Evolutionary conservation across 2,113 vertebrate species (phyloP), one percentile per base, ranked within the genome.

Genomic region (Phaethon lepturus): DNA sequence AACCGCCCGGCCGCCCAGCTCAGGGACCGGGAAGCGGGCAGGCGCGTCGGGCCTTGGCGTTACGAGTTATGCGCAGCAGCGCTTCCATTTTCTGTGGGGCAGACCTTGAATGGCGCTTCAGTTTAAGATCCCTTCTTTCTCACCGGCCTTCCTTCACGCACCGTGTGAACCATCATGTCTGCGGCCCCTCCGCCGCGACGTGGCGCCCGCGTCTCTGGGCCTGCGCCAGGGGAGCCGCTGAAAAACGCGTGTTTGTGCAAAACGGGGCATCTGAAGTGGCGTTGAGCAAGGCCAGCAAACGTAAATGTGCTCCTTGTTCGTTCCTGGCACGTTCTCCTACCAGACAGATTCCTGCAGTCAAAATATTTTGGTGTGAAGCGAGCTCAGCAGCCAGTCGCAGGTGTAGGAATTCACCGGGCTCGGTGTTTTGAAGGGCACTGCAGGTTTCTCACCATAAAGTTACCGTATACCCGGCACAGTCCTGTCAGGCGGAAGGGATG

Each of bases 41-140:
- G 8, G 1, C 6, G 0, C 2, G 13, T 1, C 1, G 47, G 40
- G 17, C 20, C 55, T 6, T 1, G 25, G 1, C 10, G 44, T 13
- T 11, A 4, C 10, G 0, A 2, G 33, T 5, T 11, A 2, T 0
- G 28, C 22, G 4, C 5, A 7, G 45, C 66, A 23, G 8, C 6
- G 28, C 55, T 44, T 9, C 59, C 40, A 5, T 62, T 5, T 50
- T 14, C 67, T 17, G 23, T 9, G 33, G 47, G 55, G 14, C n/a
- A 10, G 31, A 42, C 56, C 55, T 38, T 3, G 24, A 33, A 9
- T 1, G 2, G 23, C 0, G 16, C 58, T 25, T 14, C 22, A 6
- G 52, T 31, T 35, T 3, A 5, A 24, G 52, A 59, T 31, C 25
- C 13, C 44, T 15, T 33, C 38, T 62, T 24, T 6, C 29, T 29